Evolutionary conservation across 2,113 vertebrate species (phyloP), one percentile per base, ranked within the genome.

Genomic region (Rhea pennata): DNA sequence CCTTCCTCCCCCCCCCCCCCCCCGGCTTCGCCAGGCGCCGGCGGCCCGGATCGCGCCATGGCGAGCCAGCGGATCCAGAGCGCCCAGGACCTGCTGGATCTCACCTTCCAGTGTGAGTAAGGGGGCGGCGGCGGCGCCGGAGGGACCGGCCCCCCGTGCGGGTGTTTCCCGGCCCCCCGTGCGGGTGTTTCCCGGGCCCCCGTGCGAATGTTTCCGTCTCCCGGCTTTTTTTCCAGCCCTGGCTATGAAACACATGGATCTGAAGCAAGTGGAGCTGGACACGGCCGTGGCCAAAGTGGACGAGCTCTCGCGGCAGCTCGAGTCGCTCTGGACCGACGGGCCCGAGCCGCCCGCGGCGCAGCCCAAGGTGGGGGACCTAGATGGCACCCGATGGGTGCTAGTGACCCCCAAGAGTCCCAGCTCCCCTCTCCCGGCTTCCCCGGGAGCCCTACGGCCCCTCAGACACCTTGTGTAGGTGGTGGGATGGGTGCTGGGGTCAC

Each of bases 251-350:
- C 99, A 99, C 96, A 98, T 99, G 70, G 99, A 99, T 81, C 96
- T 99, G 97, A 99, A 99, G 95, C 99, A 99, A 97, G 98, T 98
- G 20, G 99, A 99, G 96, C 97, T 99, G 97, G 99, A 99, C 94
- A 97, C 98, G 0, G 99, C 99, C 0, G 98, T 98, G 14, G 96
- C 98, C 94, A 98, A 98, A 93, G 99, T 99, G 50, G 99, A 99
- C 77, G 98, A 99, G 95, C 92, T 99, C 76, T 99, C 98, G 53
- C 98, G 98, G 88, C 99, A 99, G 96, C 94, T 99, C 93, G 98
- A 99, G 40, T 99, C 99, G 10, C 95, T 99, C 62, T 98, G 98
- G 94, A 96, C 94, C 3, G 94, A 97, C 59, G 93, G 91, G 1
- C 90, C 97, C 0, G 70, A 92, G 0, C 97, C 96, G 51, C 42